A percentile compares a stretch with the other conserved stretches of the same genome.
Evolutionary conservation across 2,797 vertebrate genomes (phyloP).

Genomic region (Lacerta viridis): DNA sequence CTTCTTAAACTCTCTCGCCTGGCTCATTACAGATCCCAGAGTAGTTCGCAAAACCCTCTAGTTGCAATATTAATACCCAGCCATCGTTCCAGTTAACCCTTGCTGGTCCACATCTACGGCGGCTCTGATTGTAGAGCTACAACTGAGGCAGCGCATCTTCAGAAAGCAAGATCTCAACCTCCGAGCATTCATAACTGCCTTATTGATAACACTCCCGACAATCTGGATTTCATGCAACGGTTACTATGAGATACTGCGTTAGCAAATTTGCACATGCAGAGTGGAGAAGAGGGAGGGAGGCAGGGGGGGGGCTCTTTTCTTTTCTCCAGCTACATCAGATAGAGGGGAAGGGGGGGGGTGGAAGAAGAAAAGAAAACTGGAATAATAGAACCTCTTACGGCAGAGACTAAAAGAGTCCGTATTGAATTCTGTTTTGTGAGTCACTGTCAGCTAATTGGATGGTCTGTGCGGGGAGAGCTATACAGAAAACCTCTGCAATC

Average conservation of each 20-base stretch:
- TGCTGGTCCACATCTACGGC: not conserved
- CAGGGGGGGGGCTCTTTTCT: not conserved
- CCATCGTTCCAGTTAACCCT: not conserved
- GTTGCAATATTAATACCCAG: not conserved
- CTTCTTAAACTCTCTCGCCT: not conserved
- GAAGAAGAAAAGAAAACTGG: too few relatives aligned
- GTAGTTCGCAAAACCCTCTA: not conserved
- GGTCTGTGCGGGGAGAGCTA: too few relatives aligned
- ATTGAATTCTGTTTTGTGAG: not conserved
- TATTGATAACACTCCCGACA: too few relatives aligned
- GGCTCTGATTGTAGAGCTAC: too few relatives aligned
- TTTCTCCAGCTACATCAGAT: not conserved
- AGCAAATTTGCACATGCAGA: not conserved
- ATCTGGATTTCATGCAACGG: not conserved
- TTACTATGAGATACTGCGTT: not conserved
- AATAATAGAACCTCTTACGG: not conserved
- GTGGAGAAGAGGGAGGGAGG: not conserved
- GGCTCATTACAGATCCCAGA: not conserved
- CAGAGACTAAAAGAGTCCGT: not conserved
- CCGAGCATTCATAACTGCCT: not conserved
- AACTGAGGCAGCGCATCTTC: not conserved
- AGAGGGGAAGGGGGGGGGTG: too few relatives aligned
- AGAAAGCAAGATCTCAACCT: not conserved
- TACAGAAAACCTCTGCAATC: too few relatives aligned
- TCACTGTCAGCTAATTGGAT: not conserved